phyloP scores from a whole-genome alignment of 2,888 invertebrate species.

The Drosophila affinis region DNA sequence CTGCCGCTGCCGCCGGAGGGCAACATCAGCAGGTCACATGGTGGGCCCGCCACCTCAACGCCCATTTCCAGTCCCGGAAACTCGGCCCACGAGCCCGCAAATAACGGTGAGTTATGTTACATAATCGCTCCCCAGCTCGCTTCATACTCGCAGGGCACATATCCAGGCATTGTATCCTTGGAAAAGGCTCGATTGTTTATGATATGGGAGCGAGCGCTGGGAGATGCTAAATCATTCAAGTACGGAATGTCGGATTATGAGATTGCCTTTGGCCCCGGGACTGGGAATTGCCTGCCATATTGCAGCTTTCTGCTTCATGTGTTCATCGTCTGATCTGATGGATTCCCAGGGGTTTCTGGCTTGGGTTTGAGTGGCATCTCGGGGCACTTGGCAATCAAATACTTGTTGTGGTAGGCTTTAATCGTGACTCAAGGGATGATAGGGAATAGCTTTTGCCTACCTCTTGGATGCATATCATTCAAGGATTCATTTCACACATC shows the following conservation, averaged over 20 bases:
- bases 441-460: too few relatives aligned
- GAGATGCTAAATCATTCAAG: constrained; percentile 22
- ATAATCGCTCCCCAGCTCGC: constrained; percentile 2
- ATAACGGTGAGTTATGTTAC: constrained; percentile 66
- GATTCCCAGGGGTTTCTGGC: constrained; percentile 10
- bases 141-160: background rate
- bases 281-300: constrained; percentile 14
- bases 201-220: background rate
- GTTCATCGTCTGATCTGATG: constrained; percentile 18
- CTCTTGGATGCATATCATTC: too few relatives aligned
- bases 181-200: constrained; percentile 1
- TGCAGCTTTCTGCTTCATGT: constrained; percentile 8
- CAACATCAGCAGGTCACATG: constrained; percentile 54
- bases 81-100: constrained; percentile 55
- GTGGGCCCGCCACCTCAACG: constrained; percentile 69
- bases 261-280: constrained; percentile 18
- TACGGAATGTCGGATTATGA: constrained; percentile 34
- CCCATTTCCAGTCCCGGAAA: constrained; percentile 61
- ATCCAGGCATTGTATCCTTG: background rate
- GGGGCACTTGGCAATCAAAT: background rate
- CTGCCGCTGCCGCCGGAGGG: constrained; percentile 80
- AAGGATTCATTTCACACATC: too few relatives aligned
- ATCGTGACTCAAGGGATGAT: too few relatives aligned
- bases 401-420: background rate
- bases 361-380: constrained; percentile 21